A percentile compares a stretch with the other conserved stretches of the same genome.
These are phyloP conservation scores for Thereva nobilitata DNA, from an alignment of 2,888 invertebrate genomes.

Conservation along the genomic window DNA sequence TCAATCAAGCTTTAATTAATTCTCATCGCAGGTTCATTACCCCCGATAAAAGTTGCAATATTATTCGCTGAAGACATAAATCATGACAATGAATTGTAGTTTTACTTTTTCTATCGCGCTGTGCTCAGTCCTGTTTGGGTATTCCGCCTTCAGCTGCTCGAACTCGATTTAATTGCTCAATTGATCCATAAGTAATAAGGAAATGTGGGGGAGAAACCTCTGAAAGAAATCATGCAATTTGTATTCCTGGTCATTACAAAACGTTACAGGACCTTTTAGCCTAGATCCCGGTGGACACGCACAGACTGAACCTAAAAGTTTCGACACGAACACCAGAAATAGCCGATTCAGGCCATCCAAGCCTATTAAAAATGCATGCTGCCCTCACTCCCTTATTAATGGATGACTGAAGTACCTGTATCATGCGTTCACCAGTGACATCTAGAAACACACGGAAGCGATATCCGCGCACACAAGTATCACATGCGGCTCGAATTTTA, in stretches of 20 bases:
- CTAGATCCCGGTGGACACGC: neutral
- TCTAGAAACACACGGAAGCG: neutral
- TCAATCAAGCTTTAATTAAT: too few relatives aligned
- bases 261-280: neutral
- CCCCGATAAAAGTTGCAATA: too few relatives aligned
- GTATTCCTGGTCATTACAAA: neutral
- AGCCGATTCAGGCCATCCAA: neutral
- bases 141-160: too few relatives aligned
- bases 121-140: neutral
- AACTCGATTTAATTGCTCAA: constrained; percentile 20
- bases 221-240: neutral
- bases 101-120: neutral
- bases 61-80: neutral
- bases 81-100: neutral
- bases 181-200: neutral
- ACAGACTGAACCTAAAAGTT: neutral
- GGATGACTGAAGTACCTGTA: neutral
- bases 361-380: neutral
- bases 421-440: neutral
- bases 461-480: neutral
- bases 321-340: neutral
- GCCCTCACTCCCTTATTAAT: neutral
- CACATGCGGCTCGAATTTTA: constrained; percentile 8
- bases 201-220: neutral
- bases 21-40: too few relatives aligned